phyloP scores from a whole-genome alignment of 2,888 invertebrate species.

The Eristalis intricaria region DNA sequence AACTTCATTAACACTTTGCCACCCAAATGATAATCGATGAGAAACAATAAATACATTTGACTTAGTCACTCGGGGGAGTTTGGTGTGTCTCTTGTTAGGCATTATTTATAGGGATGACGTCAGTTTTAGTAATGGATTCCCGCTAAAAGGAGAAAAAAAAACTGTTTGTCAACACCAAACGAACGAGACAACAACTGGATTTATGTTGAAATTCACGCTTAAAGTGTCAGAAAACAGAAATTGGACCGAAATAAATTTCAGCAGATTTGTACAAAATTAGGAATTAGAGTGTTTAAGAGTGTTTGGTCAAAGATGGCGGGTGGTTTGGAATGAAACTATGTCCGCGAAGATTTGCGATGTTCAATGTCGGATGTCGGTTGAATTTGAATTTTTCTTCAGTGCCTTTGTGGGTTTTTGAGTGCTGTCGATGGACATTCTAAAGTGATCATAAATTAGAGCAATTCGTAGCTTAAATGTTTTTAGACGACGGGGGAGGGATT shows the following conservation, averaged over 20 bases:
- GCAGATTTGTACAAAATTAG: neutral
- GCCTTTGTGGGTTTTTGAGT: too few species aligned
- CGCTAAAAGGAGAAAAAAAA: neutral
- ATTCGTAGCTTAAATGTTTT: too few species aligned
- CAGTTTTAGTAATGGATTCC: neutral
- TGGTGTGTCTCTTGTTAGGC: neutral
- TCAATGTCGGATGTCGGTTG: too few species aligned
- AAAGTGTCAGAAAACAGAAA: neutral
- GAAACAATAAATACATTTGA: slow-evolving; percentile 23
- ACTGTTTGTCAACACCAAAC: slow-evolving; percentile 2
- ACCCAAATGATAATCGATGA: slow-evolving; percentile 31
- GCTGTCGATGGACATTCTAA: too few species aligned
- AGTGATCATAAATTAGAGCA: too few species aligned
- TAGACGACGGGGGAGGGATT: too few species aligned
- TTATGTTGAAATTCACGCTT: neutral
- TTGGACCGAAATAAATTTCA: neutral
- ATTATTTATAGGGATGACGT: slow-evolving; percentile 6
- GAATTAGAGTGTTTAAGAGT: neutral
- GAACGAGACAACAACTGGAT: slow-evolving; percentile 1
- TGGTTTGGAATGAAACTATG: too few species aligned
- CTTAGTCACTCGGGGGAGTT: slow-evolving; percentile 20
- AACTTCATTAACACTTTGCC: slow-evolving; percentile 25
- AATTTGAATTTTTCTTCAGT: too few species aligned
- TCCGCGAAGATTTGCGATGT: too few species aligned
- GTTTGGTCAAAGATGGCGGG: too few species aligned